phyloP scores from a whole-genome alignment of 2,113 vertebrate species.

The Puma concolor region DNA sequence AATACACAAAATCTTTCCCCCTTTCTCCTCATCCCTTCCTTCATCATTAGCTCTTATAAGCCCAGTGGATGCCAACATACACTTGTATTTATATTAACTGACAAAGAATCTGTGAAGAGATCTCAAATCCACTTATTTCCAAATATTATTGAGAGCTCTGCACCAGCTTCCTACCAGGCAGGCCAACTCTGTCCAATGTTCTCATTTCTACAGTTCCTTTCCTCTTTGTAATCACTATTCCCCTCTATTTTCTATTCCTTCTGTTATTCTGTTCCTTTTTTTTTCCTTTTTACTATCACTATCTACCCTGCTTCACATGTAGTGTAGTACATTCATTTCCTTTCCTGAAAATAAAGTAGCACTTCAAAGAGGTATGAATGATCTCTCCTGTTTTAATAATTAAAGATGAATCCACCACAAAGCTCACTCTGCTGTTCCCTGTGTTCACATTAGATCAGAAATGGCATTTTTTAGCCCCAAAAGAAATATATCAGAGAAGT shows the following conservation, averaged over 20 bases:
- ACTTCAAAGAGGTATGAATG: constrained; percentile 85
- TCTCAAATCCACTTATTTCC: constrained; percentile 5
- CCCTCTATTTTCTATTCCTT: neutral
- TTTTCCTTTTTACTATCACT: constrained; percentile 66
- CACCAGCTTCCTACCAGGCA: neutral
- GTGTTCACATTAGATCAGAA: constrained; percentile 84
- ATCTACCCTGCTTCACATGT: constrained; percentile 69
- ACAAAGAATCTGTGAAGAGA: constrained; percentile 65
- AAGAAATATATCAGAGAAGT: constrained; percentile 85
- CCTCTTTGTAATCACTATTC: neutral
- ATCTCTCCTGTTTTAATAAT: constrained; percentile 87
- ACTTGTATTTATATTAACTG: constrained; percentile 56
- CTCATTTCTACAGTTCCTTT: neutral
- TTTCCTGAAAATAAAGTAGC: constrained; percentile 84
- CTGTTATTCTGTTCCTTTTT: neutral
- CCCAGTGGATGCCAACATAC: constrained; percentile 44
- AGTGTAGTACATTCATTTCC: constrained; percentile 75
- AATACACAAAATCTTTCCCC: constrained; percentile 66
- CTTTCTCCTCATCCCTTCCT: constrained; percentile 53
- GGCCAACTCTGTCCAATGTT: neutral
- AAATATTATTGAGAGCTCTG: neutral
- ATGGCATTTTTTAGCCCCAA: constrained; percentile 80
- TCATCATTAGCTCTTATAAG: constrained; percentile 79
- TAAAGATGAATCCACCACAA: constrained; percentile 85
- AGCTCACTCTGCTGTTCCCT: constrained; percentile 78